phyloP scores from a whole-genome alignment of 2,888 invertebrate species.

The Idaea biselata region DNA sequence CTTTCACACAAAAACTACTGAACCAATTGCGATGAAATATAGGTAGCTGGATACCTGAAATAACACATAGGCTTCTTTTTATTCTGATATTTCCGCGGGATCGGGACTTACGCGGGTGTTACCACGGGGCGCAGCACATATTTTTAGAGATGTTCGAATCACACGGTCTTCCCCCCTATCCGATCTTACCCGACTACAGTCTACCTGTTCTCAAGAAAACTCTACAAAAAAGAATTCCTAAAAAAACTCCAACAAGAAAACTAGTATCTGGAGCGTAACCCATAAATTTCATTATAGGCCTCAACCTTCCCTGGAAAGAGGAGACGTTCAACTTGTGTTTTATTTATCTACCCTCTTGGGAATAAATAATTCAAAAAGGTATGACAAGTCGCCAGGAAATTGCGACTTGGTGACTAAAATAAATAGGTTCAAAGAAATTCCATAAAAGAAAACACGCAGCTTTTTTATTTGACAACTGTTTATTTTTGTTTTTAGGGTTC shows the following conservation, averaged over 20 bases:
- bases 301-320: background rate
- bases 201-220: background rate
- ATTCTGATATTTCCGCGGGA: no score
- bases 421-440: slow-evolving; percentile 24
- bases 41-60: no score
- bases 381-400: background rate
- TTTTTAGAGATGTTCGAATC: no score
- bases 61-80: no score
- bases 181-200: no score
- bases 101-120: no score
- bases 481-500: no score
- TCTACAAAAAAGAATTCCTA: background rate
- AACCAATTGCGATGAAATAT: no score
- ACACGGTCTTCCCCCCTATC: no score
- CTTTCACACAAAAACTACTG: no score
- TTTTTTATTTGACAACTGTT: background rate
- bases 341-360: slow-evolving; percentile 3
- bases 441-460: slow-evolving; percentile 1
- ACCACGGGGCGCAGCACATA: no score
- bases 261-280: background rate
- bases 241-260: background rate
- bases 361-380: slow-evolving; percentile 22
- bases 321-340: background rate
- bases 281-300: slow-evolving; percentile 8
- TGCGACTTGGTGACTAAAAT: slow-evolving; percentile 21